Conservation (phyloP, 2,797 vertebrate species). For the Prionace glauca region DNA sequence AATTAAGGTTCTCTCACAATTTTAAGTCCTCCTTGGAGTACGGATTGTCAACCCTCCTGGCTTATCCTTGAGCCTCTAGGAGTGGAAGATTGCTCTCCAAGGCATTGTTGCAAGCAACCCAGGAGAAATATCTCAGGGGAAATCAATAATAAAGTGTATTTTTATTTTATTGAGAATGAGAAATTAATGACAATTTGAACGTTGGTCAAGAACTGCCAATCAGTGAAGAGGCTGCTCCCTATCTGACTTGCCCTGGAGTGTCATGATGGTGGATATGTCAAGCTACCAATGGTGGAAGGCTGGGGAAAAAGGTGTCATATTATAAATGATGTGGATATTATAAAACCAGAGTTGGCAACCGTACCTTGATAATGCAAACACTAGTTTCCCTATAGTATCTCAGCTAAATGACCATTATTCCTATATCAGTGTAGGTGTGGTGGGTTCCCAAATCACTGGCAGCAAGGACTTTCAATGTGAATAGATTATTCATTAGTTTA, state of each 20-base stretch:
- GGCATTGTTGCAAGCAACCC: not conserved
- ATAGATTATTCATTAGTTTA: too few species aligned
- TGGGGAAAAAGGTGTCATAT: not conserved
- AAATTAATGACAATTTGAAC: not conserved
- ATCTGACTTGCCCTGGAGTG: not conserved
- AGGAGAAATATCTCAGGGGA: not conserved
- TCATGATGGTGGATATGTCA: not conserved
- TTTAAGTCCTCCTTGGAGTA: not conserved
- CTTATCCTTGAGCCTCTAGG: not conserved
- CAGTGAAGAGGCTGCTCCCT: not conserved
- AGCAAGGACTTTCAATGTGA: too few species aligned
- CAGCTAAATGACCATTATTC: not conserved
- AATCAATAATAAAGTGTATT: not conserved
- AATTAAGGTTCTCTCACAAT: not conserved
- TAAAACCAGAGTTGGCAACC: not conserved
- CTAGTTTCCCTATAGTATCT: not conserved
- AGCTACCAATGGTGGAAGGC: not conserved
- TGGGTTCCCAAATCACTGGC: too few species aligned
- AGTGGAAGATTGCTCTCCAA: not conserved
- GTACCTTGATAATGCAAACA: not conserved
- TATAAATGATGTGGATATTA: not conserved
- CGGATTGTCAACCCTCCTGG: not conserved
- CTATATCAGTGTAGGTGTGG: not conserved
- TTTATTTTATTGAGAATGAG: not conserved
- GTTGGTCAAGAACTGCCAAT: not conserved